Evolutionary conservation across 2,888 invertebrate species (phyloP), one percentile per base, ranked within the genome.

Genomic region (Arge pagana): DNA sequence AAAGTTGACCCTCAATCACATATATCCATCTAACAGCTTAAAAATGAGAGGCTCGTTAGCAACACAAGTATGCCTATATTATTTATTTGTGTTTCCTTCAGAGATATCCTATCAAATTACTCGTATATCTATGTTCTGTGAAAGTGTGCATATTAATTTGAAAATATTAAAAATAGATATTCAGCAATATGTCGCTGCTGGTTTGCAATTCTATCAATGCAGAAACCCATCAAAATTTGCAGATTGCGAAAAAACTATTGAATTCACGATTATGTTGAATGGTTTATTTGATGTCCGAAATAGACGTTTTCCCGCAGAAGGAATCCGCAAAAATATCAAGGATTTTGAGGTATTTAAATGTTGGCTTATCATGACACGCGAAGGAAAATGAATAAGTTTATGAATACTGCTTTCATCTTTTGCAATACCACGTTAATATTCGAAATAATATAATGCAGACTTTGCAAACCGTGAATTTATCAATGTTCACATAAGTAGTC

Each of bases 41-140:
- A 55, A 57, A 41, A 57, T 57, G 57, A 35, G 56, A 48, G 60
- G 58, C 7, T 42, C 36, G 24, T 45, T 56, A 28, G 54, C 54
- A 36, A 45, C 52, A 30, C 52, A 52, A 33, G 52, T 52, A 52
- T 31, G 6, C 10, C 11, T 1, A n/a, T n/a, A n/a, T n/a, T n/a
- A n/a, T 19, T 26, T 36, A 16, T 45, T 23, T 28, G 28, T 37
- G 28, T 15, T 35, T 53, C 5, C n/a, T n/a, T n/a, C n/a, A n/a
- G n/a, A n/a, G n/a, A n/a, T n/a, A n/a, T n/a, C n/a, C n/a, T n/a
- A n/a, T n/a, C n/a, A n/a, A n/a, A n/a, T n/a, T n/a, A n/a, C n/a
- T n/a, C n/a, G n/a, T n/a, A n/a, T n/a, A n/a, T n/a, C n/a, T n/a
- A n/a, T n/a, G n/a, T n/a, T n/a, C n/a, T n/a, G n/a, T n/a, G n/a